phyloP scores from a whole-genome alignment of 2,113 vertebrate species.

The Anser cygnoides region DNA sequence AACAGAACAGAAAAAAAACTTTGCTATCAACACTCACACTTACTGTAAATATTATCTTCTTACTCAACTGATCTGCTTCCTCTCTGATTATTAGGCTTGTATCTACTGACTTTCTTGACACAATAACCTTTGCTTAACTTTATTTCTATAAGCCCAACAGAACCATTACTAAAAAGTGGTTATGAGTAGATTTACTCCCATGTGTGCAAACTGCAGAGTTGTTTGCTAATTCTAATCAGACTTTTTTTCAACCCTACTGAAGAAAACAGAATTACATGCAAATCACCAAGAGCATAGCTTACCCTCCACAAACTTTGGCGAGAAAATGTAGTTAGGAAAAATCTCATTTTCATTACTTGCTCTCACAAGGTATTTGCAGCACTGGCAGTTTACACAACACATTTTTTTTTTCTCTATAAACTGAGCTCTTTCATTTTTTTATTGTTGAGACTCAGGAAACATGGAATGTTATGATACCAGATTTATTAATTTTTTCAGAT shows the following conservation, averaged over 20 bases:
- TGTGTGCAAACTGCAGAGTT: not conserved
- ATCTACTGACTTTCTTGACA: slow-evolving; percentile 9
- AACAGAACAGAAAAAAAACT: slow-evolving; percentile 15
- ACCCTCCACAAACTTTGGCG: not conserved
- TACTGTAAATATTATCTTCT: slow-evolving; percentile 7
- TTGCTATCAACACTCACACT: not conserved
- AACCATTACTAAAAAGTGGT: not conserved
- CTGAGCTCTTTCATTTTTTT: not conserved
- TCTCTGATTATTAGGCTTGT: slow-evolving; percentile 6
- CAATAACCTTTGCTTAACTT: not conserved
- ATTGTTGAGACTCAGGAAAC: not conserved
- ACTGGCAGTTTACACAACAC: not conserved
- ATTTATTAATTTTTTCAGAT: slow-evolving; percentile 22
- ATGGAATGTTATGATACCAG: not conserved
- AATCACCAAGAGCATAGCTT: not conserved
- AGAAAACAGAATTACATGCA: not conserved
- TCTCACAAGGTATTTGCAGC: not conserved
- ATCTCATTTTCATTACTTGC: not conserved
- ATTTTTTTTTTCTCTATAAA: not conserved
- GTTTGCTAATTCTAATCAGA: not conserved
- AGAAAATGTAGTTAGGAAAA: not conserved
- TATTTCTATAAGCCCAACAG: not conserved
- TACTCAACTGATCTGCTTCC: not conserved
- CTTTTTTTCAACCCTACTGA: not conserved
- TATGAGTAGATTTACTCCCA: not conserved